Base-by-base conservation (phyloP, 1,140 invertebrate species). In the Centruroides vittatus region DNA sequence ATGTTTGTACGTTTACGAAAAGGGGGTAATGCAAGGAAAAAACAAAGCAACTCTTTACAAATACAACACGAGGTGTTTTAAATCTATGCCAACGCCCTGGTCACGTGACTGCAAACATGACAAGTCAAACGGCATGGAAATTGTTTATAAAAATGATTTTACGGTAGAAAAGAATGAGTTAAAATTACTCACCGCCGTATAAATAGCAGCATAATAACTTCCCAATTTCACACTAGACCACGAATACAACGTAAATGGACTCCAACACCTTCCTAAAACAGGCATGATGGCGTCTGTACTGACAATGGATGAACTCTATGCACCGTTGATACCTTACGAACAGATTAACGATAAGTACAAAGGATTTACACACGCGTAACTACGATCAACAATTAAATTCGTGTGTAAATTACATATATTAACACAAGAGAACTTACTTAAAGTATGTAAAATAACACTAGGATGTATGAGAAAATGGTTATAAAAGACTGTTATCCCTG, bases 211-310 rank as follows among this genome's bases (percentile, higher is more conserved):
- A 59, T 66, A 66, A 49, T 64, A 66, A 34, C 65, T 63, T 11
- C 65, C 65, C 51, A 64, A 59, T 51, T 61, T 63, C 7, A 66
- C 57, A 7, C 55, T 64, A 3, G 65, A 64, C 55, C 57, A 66
- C 23, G 61, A 63, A 61, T 66, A 66, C 5, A 66, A 57, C 65
- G 64, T 66, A 36, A 66, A 63, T 3, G 65, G 65, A 9, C 56
- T 61, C 56, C 59, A 66, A 55, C 65, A 66, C 47, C 55, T 53
- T n/a, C 64, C 59, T 34, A 66, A 55, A 34, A 64, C 9, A 5
- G 59, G 55, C 65, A 66, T 66, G 3, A 13, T 51, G 50, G 41
- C 41, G 41, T 41, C 41, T 41, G 5, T 41, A 6, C 41, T 23
- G 23, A 41, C 41, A 41, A 5, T 41, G 41, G 8, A 41, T 41